phyloP scores from a whole-genome alignment of 2,113 vertebrate species.

The Mungos mungo region DNA sequence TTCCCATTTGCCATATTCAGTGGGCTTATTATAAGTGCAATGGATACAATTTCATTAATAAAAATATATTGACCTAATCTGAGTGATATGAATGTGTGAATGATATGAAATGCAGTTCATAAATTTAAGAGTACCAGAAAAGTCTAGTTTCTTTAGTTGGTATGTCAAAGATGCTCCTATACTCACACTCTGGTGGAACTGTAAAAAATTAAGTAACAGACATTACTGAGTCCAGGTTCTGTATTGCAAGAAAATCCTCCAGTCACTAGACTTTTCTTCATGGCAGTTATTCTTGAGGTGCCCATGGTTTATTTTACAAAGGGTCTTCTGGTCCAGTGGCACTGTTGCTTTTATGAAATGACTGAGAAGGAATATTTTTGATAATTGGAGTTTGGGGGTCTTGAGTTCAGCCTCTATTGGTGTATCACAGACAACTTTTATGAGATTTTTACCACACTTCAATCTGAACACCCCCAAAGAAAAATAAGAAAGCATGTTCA shows the following conservation, averaged over 20 bases:
- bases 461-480: not conserved
- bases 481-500: not conserved
- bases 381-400: not conserved
- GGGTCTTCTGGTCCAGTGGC: not conserved
- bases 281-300: not conserved
- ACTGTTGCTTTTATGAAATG: not conserved
- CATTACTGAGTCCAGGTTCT: not conserved
- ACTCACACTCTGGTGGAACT: not conserved
- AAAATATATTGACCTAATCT: not conserved
- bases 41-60: not conserved
- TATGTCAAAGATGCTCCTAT: not conserved
- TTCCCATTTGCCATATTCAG: not conserved
- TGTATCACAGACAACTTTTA: not conserved
- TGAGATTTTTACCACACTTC: not conserved
- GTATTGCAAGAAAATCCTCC: not conserved
- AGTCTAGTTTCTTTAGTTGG: not conserved
- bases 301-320: not conserved
- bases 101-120: not conserved
- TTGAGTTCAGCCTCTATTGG: not conserved
- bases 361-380: not conserved
- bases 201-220: not conserved
- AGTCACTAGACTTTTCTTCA: not conserved
- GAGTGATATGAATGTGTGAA: not conserved
- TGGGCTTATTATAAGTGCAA: not conserved
- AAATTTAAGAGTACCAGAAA: not conserved